Evolutionary conservation across 2,888 invertebrate species (phyloP).

Genomic region (Molanna angustata): DNA sequence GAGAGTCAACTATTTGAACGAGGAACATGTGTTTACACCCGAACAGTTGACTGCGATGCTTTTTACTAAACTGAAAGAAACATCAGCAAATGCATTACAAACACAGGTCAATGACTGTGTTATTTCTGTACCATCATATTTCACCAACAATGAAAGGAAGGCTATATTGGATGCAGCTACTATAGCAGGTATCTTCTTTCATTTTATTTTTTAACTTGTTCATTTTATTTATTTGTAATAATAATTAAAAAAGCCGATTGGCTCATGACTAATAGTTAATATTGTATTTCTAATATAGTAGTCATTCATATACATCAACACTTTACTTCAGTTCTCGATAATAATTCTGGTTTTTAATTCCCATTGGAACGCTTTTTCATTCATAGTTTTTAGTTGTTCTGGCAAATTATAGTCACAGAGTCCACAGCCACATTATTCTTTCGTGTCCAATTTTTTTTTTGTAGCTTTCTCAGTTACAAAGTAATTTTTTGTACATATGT

Average conservation of each 20-base stretch:
- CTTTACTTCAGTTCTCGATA: too few relatives aligned
- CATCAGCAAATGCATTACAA: conserved; percentile 80
- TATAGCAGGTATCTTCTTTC: conserved; percentile 69
- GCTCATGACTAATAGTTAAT: not conserved
- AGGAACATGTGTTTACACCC: conserved; percentile 81
- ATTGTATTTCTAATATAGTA: too few relatives aligned
- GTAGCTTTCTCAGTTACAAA: too few relatives aligned
- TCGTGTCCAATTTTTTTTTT: too few relatives aligned
- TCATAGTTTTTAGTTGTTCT: too few relatives aligned
- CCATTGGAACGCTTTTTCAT: too few relatives aligned
- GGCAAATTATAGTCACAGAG: too few relatives aligned
- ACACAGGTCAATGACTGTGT: conserved; percentile 94
- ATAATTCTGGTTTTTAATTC: too few relatives aligned
- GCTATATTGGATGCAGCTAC: conserved; percentile 88
- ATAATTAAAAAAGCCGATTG: not conserved
- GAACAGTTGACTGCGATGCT: conserved; percentile 94
- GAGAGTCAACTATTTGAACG: conserved; percentile 83
- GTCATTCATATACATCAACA: too few relatives aligned
- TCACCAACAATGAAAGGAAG: conserved; percentile 90
- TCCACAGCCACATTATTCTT: too few relatives aligned
- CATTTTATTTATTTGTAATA: too few relatives aligned
- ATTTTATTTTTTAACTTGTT: not conserved
- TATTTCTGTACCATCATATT: conserved; percentile 91
- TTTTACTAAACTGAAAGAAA: conserved; percentile 93
- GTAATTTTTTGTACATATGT: too few relatives aligned